Evolutionary conservation across 2,888 invertebrate species (phyloP).

Genomic region (Drosophila putrida): DNA sequence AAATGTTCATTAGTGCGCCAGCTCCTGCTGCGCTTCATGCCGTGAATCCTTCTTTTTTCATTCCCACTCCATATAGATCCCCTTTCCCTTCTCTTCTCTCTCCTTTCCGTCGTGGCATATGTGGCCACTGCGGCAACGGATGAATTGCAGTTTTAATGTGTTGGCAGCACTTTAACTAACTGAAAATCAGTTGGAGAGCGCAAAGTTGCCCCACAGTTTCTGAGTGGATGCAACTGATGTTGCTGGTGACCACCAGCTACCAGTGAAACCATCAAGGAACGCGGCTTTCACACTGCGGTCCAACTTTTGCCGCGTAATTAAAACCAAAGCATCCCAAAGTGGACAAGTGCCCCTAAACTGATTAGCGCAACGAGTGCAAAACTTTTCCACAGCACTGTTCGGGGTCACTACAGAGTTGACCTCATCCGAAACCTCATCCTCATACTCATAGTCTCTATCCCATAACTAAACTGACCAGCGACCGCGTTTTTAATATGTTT

Average conservation of each 20-base stretch:
- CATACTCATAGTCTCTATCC: neutral
- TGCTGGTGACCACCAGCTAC: conserved; percentile 1
- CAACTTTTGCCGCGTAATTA: conserved; percentile 79
- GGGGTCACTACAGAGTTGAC: conserved; percentile 6
- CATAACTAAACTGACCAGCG: conserved; percentile 25
- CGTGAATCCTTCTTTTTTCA: conserved; percentile 1
- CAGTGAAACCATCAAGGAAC: conserved; percentile 6
- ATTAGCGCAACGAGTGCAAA: conserved; percentile 66
- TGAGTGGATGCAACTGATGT: conserved; percentile 6
- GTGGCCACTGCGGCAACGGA: conserved; percentile 63
- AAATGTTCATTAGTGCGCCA: conserved; percentile 82
- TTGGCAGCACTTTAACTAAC: conserved; percentile 76
- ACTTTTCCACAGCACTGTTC: conserved; percentile 4
- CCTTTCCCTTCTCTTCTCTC: neutral
- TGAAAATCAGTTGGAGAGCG: conserved; percentile 53
- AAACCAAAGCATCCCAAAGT: conserved; percentile 78
- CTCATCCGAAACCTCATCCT: neutral
- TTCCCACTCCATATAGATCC: neutral
- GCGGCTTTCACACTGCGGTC: conserved; percentile 40
- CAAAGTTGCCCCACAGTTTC: conserved; percentile 1
- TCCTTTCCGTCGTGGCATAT: conserved; percentile 31
- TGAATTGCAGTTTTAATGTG: conserved; percentile 80
- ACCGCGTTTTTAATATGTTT: conserved; percentile 41
- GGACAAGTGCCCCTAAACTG: conserved; percentile 76
- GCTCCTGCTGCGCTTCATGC: conserved; percentile 57